These are phyloP conservation scores for Temnopleurus reevesii DNA, from an alignment of 53 echinoderm and acorn worm genomes.

Conservation along the genomic window DNA sequence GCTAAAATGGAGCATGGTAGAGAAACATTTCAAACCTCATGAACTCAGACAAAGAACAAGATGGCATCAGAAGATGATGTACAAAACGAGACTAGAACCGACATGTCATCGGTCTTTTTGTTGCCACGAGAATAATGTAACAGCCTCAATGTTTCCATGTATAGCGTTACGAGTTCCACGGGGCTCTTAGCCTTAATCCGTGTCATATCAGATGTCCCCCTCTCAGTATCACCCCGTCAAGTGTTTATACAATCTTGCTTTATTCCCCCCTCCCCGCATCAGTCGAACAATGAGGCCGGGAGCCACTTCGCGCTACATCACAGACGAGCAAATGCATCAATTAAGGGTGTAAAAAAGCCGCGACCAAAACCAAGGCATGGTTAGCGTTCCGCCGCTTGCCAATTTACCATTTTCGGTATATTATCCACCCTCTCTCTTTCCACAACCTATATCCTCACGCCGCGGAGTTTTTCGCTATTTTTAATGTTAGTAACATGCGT, in stretches of 20 bases:
- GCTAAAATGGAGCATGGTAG: neutral
- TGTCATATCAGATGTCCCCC: constrained; percentile 33
- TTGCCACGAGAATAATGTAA: constrained; percentile 32
- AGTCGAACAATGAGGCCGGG: constrained; percentile 36
- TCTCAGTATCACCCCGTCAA: constrained; percentile 37
- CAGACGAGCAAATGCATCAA: constrained; percentile 59
- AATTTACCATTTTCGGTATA: constrained; percentile 5
- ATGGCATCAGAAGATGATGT: neutral
- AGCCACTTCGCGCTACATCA: constrained; percentile 36
- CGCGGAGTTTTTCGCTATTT: neutral
- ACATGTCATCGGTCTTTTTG: constrained; percentile 53
- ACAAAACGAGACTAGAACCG: constrained; percentile 18
- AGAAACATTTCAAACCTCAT: neutral
- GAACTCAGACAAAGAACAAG: constrained; percentile 14
- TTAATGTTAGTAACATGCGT: constrained; percentile 30
- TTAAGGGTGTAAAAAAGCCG: constrained; percentile 60
- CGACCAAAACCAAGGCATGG: constrained; percentile 7
- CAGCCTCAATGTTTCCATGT: neutral
- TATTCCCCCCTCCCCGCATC: constrained; percentile 22
- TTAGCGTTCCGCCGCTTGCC: constrained; percentile 57
- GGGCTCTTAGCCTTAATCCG: constrained; percentile 44
- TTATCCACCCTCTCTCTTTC: neutral
- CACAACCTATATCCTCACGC: neutral
- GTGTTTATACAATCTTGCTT: constrained; percentile 61
- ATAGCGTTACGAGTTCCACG: neutral